These are phyloP conservation scores for Telmatochromis sp. DNA, from an alignment of 2,113 vertebrate species.

Conservation along the genomic window DNA sequence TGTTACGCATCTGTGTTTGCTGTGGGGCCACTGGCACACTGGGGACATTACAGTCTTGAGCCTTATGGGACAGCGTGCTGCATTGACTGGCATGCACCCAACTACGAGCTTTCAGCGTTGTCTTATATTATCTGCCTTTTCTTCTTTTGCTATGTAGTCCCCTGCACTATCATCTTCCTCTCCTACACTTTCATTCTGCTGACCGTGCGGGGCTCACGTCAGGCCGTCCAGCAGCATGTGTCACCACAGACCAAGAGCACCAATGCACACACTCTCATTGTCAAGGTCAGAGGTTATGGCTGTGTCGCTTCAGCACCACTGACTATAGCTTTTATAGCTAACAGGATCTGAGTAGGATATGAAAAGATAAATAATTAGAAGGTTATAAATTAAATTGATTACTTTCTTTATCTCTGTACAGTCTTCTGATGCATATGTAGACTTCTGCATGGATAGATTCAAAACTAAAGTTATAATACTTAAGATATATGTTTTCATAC, in stretches of 20 bases:
- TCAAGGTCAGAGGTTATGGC: constrained; percentile 68
- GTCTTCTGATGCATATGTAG: not conserved
- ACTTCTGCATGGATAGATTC: not conserved
- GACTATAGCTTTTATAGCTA: not conserved
- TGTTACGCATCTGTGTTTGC: constrained; percentile 75
- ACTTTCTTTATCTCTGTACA: not conserved
- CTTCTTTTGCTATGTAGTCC: constrained; percentile 79
- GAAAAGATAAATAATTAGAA: not conserved
- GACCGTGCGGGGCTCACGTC: constrained; percentile 70
- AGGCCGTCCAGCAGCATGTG: constrained; percentile 74
- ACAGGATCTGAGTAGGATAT: not conserved
- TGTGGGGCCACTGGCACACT: constrained; percentile 69
- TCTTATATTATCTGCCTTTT: constrained; percentile 79
- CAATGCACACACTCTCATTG: constrained; percentile 66
- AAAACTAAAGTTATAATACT: not conserved
- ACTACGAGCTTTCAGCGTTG: constrained; percentile 54
- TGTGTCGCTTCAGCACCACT: not conserved
- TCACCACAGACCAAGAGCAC: constrained; percentile 59
- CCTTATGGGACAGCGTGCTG: constrained; percentile 84
- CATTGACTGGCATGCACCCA: constrained; percentile 74
- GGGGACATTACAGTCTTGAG: constrained; percentile 78
- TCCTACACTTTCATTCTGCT: constrained; percentile 79
- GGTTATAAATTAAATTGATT: constrained; percentile 36
- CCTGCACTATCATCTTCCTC: constrained; percentile 75
- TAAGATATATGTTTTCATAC: not conserved